Base-by-base conservation (phyloP, 92 coral and sea anemone genomes). In the Parazoanthus atlanticus region DNA sequence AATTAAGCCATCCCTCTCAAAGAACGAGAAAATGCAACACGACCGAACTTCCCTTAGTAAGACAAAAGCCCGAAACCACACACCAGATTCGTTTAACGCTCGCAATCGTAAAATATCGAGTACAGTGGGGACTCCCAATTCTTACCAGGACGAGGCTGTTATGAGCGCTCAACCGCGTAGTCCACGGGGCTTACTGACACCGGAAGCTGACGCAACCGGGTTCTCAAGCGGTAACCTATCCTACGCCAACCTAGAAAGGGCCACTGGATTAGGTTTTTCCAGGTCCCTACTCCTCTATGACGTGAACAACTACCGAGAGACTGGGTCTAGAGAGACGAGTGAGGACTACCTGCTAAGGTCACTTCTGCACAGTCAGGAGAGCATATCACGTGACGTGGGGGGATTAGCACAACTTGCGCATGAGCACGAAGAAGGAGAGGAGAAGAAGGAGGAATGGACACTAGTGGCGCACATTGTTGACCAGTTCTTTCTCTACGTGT, bases 381-480 rank as follows among this genome's bases (percentile, higher is more conserved):
- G 49, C 28, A 72, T 84, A 47, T 86, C 89, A 73, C 79, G 86
- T 64, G 81, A 88, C 56, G 90, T 91, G 7, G 88, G 86, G 38
- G 89, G 82, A 30, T 16, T 91, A 3, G 93, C 87, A 4, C 69
- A 81, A 6, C 71, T 87, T 86, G 93, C 93, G 64, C 88, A 89
- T 78, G 93, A 91, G 49, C 85, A 76, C 77, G 93, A 91, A 47
- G 90, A 91, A n/a, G 93, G 74, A 30, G 93, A 87, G 73, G 85
- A 67, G 74, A 87, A 88, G 85, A 91, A 81, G 85, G 90, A 91
- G 85, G 93, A 91, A 88, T 91, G 93, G 93, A 91, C 89, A 82
- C 85, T 91, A 88, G 93, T 89, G 21, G 93, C 93, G 0, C 88
- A 89, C 36, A 89, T 91, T 72, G 80, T 91, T 5, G 93, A 91